phyloP scores from a whole-genome alignment of 2,113 vertebrate species.

The Heterochromis multidens region DNA sequence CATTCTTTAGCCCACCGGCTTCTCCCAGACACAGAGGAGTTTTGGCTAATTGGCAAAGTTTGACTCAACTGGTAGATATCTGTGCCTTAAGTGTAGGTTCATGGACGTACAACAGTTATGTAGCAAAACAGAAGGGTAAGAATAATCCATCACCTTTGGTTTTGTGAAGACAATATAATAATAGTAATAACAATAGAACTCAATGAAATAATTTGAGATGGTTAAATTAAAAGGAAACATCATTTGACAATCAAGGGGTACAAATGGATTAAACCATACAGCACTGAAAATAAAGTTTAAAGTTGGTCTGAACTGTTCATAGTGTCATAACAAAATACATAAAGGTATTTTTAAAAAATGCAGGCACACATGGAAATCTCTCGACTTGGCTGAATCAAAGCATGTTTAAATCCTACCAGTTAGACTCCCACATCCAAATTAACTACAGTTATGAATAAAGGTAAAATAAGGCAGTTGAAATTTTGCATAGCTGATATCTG shows the following conservation, averaged over 20 bases:
- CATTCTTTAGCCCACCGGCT: constrained; percentile 26
- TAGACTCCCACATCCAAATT: constrained; percentile 24
- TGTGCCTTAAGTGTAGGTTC: background rate
- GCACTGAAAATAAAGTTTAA: background rate
- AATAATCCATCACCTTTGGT: constrained; percentile 24
- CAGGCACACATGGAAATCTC: constrained; percentile 35
- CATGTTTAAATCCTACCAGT: constrained; percentile 23
- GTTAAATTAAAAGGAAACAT: background rate
- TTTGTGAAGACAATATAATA: background rate
- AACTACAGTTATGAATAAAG: constrained; percentile 37
- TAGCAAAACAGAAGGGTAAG: constrained; percentile 6
- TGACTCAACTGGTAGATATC: background rate
- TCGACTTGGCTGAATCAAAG: constrained; percentile 19
- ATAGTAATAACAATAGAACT: background rate
- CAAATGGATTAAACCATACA: background rate
- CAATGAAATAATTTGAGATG: constrained; percentile 6
- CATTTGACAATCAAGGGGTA: background rate
- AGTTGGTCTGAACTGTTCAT: background rate
- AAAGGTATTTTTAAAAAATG: constrained; percentile 24
- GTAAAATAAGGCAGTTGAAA: constrained; percentile 44
- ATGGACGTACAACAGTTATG: background rate
- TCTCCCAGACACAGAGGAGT: background rate
- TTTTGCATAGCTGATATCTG: constrained; percentile 72
- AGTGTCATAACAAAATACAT: constrained; percentile 17
- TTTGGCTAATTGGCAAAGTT: constrained; percentile 25